Percentiles rank a stretch among this genome's conserved stretches.
Conservation (phyloP, 2,888 invertebrate genomes). For the Lumbricus terrestris region DNA sequence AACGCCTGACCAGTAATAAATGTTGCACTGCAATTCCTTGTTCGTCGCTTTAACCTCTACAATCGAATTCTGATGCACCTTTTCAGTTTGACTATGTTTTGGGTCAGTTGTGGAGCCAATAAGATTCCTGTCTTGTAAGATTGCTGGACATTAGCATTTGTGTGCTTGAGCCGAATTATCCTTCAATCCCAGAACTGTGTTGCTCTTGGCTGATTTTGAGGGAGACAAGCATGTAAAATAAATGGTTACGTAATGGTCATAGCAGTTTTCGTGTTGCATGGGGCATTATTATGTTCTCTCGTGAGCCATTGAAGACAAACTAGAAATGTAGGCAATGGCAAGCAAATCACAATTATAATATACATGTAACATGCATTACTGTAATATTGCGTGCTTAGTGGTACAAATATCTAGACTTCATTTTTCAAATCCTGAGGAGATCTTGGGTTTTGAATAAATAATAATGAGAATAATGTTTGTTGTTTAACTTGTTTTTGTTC, state of each 20-base stretch:
- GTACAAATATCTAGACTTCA: too few relatives aligned
- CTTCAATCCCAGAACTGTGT: background rate
- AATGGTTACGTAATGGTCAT: background rate
- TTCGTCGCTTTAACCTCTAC: background rate
- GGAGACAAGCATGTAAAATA: background rate
- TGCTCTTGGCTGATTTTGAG: background rate
- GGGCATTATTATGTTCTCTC: background rate
- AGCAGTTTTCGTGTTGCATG: background rate
- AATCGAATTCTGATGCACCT: background rate
- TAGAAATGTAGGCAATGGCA: background rate
- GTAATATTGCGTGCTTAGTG: too few relatives aligned
- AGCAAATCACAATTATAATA: too few relatives aligned
- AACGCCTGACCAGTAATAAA: too few relatives aligned
- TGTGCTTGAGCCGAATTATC: background rate
- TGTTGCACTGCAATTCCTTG: background rate
- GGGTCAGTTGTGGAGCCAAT: background rate
- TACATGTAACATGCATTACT: too few relatives aligned
- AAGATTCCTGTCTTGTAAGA: background rate
- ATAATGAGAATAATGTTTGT: background rate
- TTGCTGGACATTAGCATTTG: background rate
- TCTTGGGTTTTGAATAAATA: background rate
- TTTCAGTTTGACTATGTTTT: background rate
- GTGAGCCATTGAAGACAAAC: background rate
- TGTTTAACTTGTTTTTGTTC: background rate
- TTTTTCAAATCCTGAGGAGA: too few relatives aligned